Conservation (phyloP, 2,113 vertebrate species). For the Phylloscopus trochiloides region DNA sequence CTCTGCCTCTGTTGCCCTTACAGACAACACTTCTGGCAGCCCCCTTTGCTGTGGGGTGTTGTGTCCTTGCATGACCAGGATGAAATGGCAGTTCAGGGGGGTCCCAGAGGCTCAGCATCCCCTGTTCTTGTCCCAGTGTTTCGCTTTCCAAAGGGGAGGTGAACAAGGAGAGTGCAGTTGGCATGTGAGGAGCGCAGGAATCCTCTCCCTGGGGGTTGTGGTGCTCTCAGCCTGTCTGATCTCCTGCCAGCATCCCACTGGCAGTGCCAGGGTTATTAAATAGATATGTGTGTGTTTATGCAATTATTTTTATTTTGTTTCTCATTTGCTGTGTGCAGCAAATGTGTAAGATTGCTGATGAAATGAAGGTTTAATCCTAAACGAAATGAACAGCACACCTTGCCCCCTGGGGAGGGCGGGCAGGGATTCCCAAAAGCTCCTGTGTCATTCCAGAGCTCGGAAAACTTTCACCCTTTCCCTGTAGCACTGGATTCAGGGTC, state of each 20-base stretch:
- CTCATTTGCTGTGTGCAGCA: background rate
- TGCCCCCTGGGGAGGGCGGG: background rate
- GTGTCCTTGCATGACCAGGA: background rate
- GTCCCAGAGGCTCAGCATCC: background rate
- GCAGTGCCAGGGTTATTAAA: constrained; percentile 20
- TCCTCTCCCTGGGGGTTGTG: background rate
- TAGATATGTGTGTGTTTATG: background rate
- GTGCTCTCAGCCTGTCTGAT: constrained; percentile 19
- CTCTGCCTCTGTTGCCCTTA: background rate
- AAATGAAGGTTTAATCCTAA: constrained; percentile 10
- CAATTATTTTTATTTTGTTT: constrained; percentile 39
- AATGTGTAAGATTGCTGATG: background rate
- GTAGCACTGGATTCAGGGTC: background rate
- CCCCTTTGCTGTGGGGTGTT: background rate
- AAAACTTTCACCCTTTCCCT: background rate
- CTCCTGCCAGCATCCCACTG: constrained; percentile 22
- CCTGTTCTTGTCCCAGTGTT: background rate
- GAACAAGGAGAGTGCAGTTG: background rate
- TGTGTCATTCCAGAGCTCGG: background rate
- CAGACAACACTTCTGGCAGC: background rate
- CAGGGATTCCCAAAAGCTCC: constrained; percentile 4
- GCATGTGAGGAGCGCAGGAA: background rate
- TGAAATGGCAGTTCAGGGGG: background rate
- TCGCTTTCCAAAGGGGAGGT: background rate
- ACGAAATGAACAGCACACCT: background rate